Evolutionary conservation across 35 echinoderm and acorn worm species (phyloP).

Genomic region (Stichopus chloronotus): DNA sequence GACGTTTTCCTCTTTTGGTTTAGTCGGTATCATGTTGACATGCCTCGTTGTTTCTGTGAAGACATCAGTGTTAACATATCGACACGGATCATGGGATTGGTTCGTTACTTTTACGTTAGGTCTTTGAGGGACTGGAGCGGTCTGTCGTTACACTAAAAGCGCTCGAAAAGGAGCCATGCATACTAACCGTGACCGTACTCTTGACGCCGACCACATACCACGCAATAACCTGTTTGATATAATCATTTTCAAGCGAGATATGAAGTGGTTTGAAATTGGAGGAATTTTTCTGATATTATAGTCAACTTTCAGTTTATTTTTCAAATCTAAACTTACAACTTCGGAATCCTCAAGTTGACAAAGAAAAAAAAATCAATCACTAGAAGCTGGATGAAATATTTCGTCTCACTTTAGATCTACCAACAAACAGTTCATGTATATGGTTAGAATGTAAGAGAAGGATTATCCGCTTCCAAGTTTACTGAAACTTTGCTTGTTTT

Average conservation of each 20-base stretch:
- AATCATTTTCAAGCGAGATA: not conserved
- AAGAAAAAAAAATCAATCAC: no score
- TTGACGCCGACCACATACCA: slow-evolving; percentile 1
- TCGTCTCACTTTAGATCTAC: no score
- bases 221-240: not conserved
- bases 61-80: not conserved
- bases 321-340: not conserved
- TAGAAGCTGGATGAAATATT: no score
- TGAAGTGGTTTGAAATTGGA: not conserved
- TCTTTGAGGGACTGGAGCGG: not conserved
- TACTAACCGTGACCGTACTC: slow-evolving; percentile 17
- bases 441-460: no score
- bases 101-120: not conserved
- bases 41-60: not conserved
- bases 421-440: no score
- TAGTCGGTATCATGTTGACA: slow-evolving; percentile 16
- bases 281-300: slow-evolving; percentile 23
- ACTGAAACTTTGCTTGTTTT: no score
- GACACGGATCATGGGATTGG: not conserved
- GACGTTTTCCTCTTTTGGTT: slow-evolving; percentile 1
- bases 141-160: not conserved
- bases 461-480: no score
- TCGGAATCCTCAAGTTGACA: no score
- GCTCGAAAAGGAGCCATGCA: not conserved
- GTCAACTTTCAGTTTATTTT: slow-evolving; percentile 3